Base-by-base conservation (phyloP, 2,888 invertebrate genomes). In the Platycheirus albimanus region DNA sequence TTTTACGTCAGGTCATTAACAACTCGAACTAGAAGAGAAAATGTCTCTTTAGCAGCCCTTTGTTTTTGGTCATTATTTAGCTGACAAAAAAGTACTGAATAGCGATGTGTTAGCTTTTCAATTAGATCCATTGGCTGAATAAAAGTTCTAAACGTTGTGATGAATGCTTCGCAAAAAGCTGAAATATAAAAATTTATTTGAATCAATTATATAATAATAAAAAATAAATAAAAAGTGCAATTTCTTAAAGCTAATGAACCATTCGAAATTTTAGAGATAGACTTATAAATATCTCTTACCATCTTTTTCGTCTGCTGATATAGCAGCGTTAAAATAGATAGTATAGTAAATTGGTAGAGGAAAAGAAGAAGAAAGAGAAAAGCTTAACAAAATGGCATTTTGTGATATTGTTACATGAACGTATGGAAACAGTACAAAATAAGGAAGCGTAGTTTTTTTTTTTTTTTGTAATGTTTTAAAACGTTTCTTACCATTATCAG, bases 121-220 rank as follows among this genome's bases (percentile, higher is more conserved):
- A 98, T 94, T 86, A 99, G 93, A 86, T 96, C 96, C 88, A 94
- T 92, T 20, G 99, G 97, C 78, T 96, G 93, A 89, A 99, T 95
- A 92, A 99, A 98, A 81, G 98, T 99, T 86, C 99, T 94, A 92
- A 99, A 99, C 79, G 99, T 99, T 67, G 98, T 97, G 87, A 99
- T 93, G 92, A 99, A 99, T 85, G 99, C 99, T 93, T 99, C 99
- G 92, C 90, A 90, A 86, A 91, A 91, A 77, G 89, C 90, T 91
- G 74, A 11, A 49, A 66, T 54, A 17, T 11, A 56, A n/a, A 8
- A 13, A n/a, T 58, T 5, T 1, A n/a, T 38, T 24, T 15, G 33
- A 41, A 13, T 33, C n/a, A 41, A 10, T 10, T 36, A 0, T 19
- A 10, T 36, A 5, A 13, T 41, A 43, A 5, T 43, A 8, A 20